phyloP scores from a whole-genome alignment of 2,888 invertebrate genomes.

The Drosophila neotestacea region DNA sequence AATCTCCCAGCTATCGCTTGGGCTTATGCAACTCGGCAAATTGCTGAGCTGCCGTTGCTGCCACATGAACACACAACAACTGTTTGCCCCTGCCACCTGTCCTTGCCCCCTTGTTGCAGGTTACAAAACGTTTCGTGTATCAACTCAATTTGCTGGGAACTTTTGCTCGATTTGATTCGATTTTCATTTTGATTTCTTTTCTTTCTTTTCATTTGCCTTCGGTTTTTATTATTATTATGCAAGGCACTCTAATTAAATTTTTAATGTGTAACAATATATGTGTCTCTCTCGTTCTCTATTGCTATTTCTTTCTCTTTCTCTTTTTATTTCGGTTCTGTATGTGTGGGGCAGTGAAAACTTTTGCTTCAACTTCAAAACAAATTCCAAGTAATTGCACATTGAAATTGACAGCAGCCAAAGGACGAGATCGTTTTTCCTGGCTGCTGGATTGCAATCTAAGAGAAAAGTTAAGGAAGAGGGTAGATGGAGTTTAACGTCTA shows the following conservation, averaged over 20 bases:
- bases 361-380: slow-evolving; percentile 71
- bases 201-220: background rate
- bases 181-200: slow-evolving; percentile 17
- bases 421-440: slow-evolving; percentile 5
- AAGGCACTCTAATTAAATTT: slow-evolving; percentile 70
- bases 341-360: slow-evolving; percentile 41
- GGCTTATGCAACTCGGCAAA: slow-evolving; percentile 61
- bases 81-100: background rate
- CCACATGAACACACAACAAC: slow-evolving; percentile 30
- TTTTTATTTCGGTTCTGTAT: background rate
- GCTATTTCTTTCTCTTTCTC: background rate
- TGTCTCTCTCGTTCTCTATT: background rate
- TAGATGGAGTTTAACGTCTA: slow-evolving; percentile 36
- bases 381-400: slow-evolving; percentile 78
- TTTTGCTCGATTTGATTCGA: slow-evolving; percentile 57
- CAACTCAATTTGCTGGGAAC: slow-evolving; percentile 64
- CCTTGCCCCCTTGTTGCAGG: background rate
- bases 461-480: background rate
- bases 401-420: slow-evolving; percentile 51
- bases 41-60: slow-evolving; percentile 45
- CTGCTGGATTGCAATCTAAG: slow-evolving; percentile 11
- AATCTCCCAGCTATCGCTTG: slow-evolving; percentile 47
- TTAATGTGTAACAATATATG: slow-evolving; percentile 48
- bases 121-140: slow-evolving; percentile 45
- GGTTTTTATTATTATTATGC: slow-evolving; percentile 37